phyloP scores from a whole-genome alignment of 1,140 invertebrate species.

The Phenacoccus solenopsis region DNA sequence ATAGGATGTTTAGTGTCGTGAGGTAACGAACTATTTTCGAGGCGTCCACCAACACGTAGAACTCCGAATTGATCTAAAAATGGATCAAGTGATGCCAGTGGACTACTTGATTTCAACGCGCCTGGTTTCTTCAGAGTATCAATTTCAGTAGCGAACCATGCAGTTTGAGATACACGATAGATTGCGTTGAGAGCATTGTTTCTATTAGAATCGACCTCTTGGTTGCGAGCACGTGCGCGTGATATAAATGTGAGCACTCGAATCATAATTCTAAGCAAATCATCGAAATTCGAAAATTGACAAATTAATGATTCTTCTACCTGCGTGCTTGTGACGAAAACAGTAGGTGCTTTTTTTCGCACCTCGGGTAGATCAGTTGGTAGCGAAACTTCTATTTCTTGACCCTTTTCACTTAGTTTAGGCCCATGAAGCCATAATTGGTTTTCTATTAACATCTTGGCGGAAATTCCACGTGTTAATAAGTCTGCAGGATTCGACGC shows the following conservation, averaged over 20 bases:
- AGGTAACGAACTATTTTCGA: conserved; percentile 27
- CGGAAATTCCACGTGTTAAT: conserved; percentile 27
- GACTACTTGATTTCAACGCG: not conserved
- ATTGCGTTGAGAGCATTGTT: too few species aligned
- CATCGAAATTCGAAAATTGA: not conserved
- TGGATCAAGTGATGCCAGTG: conserved; percentile 21
- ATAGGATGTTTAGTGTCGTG: conserved; percentile 31
- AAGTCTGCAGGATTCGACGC: conserved; percentile 32
- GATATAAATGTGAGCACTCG: not conserved
- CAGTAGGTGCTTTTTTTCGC: not conserved
- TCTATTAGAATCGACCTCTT: too few species aligned
- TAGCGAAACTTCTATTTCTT: not conserved
- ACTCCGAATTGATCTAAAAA: conserved; percentile 31
- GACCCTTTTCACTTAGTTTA: conserved; percentile 10
- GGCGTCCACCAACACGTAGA: conserved; percentile 33
- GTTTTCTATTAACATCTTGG: conserved; percentile 24
- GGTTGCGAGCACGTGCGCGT: too few species aligned
- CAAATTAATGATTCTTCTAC: not conserved
- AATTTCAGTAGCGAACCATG: not conserved
- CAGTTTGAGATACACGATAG: not conserved
- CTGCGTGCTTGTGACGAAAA: not conserved
- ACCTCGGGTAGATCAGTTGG: not conserved
- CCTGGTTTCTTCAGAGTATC: not conserved
- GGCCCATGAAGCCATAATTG: conserved; percentile 32
- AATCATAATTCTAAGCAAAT: not conserved